Evolutionary conservation across 2,797 vertebrate genomes (phyloP), one percentile per base, ranked within the genome.

Genomic region (Eurystomus glaucurus): DNA sequence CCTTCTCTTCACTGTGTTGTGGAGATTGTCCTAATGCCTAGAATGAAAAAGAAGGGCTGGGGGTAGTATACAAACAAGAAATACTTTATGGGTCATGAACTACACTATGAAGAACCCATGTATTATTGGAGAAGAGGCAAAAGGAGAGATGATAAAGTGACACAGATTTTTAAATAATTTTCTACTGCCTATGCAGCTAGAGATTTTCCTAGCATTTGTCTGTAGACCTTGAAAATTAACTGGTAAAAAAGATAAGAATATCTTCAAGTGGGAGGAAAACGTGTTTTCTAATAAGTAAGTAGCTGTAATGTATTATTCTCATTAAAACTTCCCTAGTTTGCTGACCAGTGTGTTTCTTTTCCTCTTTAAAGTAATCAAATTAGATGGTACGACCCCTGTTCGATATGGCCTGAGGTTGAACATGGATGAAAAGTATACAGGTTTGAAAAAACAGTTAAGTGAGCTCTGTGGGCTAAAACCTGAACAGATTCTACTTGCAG

Each of bases 401-500:
- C 99, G 99, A 69, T 99, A 99, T 0, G 99, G 99, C 54, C 98
- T 99, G 89, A 98, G 99, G 84, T 74, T 99, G 88, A 99, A 99
- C 91, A 99, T 99, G 99, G 99, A 99, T 90, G 99, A 99, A 92
- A 99, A 99, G 93, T 99, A 99, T 95, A 99, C 99, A 2, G 99
- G 99, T 31, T 98, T 99, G 96, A 99, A 99, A 98, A 99, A 99
- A 69, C 99, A 99, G 92, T 98, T 99, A 81, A 99, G 99, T 69
- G 99, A 99, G n/a, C 98, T 99, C 92, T 99, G 99, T 97, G 98
- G 97, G 78, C 98, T 99, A 93, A 99, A 99, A 97, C 99, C 99
- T 10, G 99, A 99, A 88, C 99, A 99, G 98, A 99, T 99, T 92
- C 99, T 99, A 17, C 98, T 99, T 85, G 99, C 99, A 62, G 99